Percentiles rank a stretch among this genome's conserved stretches.
Evolutionary conservation across 2,888 invertebrate species (phyloP).

Genomic region (Torymus aiolomorphi): DNA sequence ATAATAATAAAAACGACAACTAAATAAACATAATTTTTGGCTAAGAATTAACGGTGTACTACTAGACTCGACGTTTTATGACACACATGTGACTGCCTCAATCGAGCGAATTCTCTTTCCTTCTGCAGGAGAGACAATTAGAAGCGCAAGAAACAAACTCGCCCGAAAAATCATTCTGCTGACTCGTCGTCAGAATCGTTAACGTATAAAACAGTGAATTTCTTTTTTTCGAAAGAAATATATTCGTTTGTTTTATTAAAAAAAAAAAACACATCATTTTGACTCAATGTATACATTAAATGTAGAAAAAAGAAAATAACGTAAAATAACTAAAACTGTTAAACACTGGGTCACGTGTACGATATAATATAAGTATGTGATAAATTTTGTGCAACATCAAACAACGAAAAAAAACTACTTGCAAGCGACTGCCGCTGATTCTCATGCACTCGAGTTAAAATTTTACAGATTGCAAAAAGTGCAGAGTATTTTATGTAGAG

Average conservation of each 20-base stretch:
- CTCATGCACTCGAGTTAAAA: not conserved
- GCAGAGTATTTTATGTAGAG: no score
- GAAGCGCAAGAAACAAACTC: conserved; percentile 58
- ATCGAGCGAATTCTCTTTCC: conserved; percentile 38
- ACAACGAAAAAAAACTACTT: conserved; percentile 21
- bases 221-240: no score
- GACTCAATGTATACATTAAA: no score
- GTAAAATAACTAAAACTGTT: not conserved
- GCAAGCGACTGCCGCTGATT: not conserved
- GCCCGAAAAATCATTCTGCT: conserved; percentile 34
- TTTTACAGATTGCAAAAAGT: no score
- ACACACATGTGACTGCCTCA: conserved; percentile 14
- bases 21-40: conserved; percentile 75
- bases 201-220: no score
- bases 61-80: conserved; percentile 39
- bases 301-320: not conserved
- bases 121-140: conserved; percentile 41
- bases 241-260: no score
- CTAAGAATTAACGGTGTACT: conserved; percentile 71
- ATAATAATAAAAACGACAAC: conserved; percentile 62
- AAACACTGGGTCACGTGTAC: not conserved
- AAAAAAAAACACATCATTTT: no score
- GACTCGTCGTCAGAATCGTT: conserved; percentile 6
- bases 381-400: conserved; percentile 20
- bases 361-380: not conserved